Base-by-base conservation (phyloP, 2,113 vertebrate genomes). In the Aix galericulata region DNA sequence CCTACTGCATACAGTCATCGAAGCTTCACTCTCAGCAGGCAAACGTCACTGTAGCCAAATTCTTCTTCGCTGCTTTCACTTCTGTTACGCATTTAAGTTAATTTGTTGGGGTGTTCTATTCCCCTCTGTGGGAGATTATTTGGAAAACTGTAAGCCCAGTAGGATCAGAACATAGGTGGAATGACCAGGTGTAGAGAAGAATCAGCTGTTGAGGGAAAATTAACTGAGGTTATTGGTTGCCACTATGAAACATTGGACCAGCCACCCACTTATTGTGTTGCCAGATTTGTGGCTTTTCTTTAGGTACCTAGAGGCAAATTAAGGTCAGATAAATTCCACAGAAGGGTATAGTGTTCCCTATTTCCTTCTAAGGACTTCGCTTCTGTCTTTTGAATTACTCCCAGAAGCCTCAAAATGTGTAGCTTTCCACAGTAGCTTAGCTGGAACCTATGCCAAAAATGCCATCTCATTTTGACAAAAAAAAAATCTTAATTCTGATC, bases 241-340 rank as follows among this genome's bases (percentile, higher is more conserved):
- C 92, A 27, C 38, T 72, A 2, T 59, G 20, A 75, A 86, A 69
- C 67, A 46, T 22, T 72, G 46, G 44, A 75, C 34, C 93, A 56
- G 44, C 77, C 81, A 94, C 81, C 27, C 58, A 44, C 83, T 88
- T 29, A 62, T 1, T 67, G 36, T 26, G 50, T 82, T 89, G 69
- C 58, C 86, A 86, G 13, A 91, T 72, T 56, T 89, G 69, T 92
- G 81, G 59, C 60, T 96, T 92, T 88, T 15, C 36, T 91, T 59
- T 13, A 46, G 58, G 53, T 79, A 60, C 48, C 62, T 69, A 79
- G 52, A 87, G 74, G 56, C 53, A 89, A 91, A 85, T 40, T 60
- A 21, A 79, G 88, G 44, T 40, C 16, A 42, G 14, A 50, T 64
- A 60, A 78, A 56, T 68, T 60, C 80, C 44, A 75, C 48, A 68